Base-by-base conservation (phyloP, 1,140 invertebrate genomes). In the Scaptodrosophila lebanonensis region DNA sequence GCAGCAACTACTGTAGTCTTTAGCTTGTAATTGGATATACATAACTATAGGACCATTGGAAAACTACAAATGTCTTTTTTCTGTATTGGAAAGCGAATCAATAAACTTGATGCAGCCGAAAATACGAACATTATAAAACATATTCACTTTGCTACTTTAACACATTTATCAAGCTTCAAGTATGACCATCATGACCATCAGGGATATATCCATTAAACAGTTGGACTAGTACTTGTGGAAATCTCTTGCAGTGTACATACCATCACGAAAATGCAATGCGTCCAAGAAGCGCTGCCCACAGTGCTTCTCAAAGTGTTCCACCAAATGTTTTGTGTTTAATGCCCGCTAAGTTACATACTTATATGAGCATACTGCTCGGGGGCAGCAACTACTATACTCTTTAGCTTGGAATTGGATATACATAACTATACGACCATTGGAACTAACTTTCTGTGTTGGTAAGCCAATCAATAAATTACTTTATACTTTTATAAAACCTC, bases 251-350 rank as follows among this genome's bases (percentile, higher is more conserved):
- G 97, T 98, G 89, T 98, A n/a, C n/a, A n/a, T n/a, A 97, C 68
- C 97, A 98, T 86, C 91, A 93, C 82, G 97, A 99, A 87, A 99
- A 98, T 89, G 97, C 99, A 91, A 97, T 99, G 71, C 92, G 95
- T 99, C 99, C 90, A 99, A 99, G 87, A 99, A 98, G 87, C 90
- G 98, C 15, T 11, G 17, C 58, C 8, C 17, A 53, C 63, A 54
- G 40, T 63, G 20, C 0, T 7, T 29, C 9, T 36, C 35, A 73
- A 77, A 68, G 67, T 85, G 57, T 68, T 32, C 36, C 27, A 5
- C 42, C 43, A 35, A 32, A 47, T 54, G 49, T 35, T 90, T 92
- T 40, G 91, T 92, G 6, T 92, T 92, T 63, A 91, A 92, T 88
- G 91, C 91, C 2, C 89, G 91, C 11, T 90, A 67, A 86, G 22